Evolutionary conservation across 2,797 vertebrate genomes (phyloP).

Genomic region (Phrynocephalus guinanensis): DNA sequence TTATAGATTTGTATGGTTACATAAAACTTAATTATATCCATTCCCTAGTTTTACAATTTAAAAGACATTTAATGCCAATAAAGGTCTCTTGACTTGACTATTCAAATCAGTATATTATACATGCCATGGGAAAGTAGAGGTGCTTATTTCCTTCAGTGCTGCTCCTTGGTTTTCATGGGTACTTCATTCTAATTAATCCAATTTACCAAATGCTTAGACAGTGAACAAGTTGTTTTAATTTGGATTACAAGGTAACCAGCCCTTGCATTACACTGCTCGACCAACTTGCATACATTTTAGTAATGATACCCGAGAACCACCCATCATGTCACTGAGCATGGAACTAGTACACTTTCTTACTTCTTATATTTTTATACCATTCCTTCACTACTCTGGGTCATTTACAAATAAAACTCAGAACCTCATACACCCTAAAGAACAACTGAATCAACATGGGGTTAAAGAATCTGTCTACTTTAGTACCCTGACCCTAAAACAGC

Average conservation of each 20-base stretch:
- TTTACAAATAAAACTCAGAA: too few relatives aligned
- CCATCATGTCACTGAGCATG: not conserved
- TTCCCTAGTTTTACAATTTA: not conserved
- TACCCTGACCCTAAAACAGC: not conserved
- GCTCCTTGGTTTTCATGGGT: not conserved
- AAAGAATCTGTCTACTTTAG: not conserved
- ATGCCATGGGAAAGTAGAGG: not conserved
- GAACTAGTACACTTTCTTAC: not conserved
- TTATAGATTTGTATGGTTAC: not conserved
- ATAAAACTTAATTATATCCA: conserved; percentile 4
- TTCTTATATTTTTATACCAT: too few relatives aligned
- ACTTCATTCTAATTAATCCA: not conserved
- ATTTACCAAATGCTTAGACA: not conserved
- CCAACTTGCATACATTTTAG: not conserved
- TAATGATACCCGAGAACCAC: not conserved
- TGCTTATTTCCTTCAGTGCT: not conserved
- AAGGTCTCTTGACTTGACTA: too few relatives aligned
- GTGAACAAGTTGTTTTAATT: not conserved
- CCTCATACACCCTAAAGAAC: too few relatives aligned
- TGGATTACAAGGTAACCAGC: too few relatives aligned
- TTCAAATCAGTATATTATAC: conserved; percentile 2
- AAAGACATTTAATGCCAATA: not conserved
- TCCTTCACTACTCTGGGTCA: too few relatives aligned
- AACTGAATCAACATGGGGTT: too few relatives aligned
- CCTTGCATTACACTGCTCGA: not conserved